Evolutionary conservation across 1,140 invertebrate species (phyloP), one percentile per base, ranked within the genome.

Genomic region (Drosophila guanche): DNA sequence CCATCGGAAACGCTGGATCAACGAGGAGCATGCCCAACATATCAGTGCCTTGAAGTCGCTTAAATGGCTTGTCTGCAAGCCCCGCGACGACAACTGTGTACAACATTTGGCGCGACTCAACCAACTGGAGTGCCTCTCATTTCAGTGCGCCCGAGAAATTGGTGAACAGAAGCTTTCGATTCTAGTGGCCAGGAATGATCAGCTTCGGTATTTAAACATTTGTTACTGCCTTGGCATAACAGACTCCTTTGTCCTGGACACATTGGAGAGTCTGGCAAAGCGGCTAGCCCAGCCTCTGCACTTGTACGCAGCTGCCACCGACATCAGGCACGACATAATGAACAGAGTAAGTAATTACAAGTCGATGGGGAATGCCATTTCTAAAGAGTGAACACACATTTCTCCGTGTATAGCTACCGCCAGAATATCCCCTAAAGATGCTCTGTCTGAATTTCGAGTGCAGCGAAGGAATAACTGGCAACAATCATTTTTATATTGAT

Each of bases 31-130:
- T 27, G 83, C 81, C 8, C 60, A 81, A 16, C 20, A 70, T 20
- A 86, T 86, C 33, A 73, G 73, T 33, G 54, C 63, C 25, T 77
- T 86, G 16, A 73, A 55, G 27, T 54, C 47, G 3, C 51, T 86
- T 0, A 65, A 59, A 22, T 81, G 83, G 78, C 77, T 86, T 27
- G 83, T 86, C 0, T 86, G 81, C 42, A 86, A 86, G 61, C 83
- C 81, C 8, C 63, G 69, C 0, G 71, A 88, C 40, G 74, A 86
- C 58, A 42, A 41, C 4, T 86, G 83, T 37, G 62, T 86, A 7
- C 33, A 48, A 5, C 74, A 70, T 20, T n/a, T 86, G 33, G 61
- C 77, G 4, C 57, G 58, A 43, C 55, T 86, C 0, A 43, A 40
- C 2, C 68, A 81, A 10, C 33, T 86, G 1, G 81, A 86, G 61